phyloP scores from a whole-genome alignment of 2,113 vertebrate genomes.

The Tor tambroides region DNA sequence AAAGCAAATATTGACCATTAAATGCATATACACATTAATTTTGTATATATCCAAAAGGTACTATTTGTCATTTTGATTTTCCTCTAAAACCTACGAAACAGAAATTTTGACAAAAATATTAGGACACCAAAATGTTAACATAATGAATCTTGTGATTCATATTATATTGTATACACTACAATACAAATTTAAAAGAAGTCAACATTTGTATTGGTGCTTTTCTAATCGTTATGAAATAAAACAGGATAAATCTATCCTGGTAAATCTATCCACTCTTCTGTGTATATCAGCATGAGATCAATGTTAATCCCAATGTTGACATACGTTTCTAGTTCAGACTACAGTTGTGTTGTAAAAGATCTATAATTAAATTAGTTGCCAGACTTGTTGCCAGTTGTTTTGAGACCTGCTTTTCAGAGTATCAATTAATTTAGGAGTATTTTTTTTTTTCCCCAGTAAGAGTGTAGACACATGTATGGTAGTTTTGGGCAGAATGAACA shows the following conservation, averaged over 20 bases:
- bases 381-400: neutral
- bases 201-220: neutral
- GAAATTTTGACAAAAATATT: neutral
- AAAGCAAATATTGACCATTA: neutral
- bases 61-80: neutral
- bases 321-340: neutral
- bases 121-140: neutral
- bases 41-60: too few relatives aligned
- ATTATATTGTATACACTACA: too few relatives aligned
- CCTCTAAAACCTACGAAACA: neutral
- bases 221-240: too few relatives aligned
- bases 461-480: neutral
- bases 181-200: too few relatives aligned
- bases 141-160: too few relatives aligned
- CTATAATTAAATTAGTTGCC: neutral
- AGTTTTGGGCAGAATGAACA: neutral
- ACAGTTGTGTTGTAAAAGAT: neutral
- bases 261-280: neutral
- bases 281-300: conserved; percentile 1
- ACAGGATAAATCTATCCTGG: neutral
- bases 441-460: neutral
- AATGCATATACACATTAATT: neutral
- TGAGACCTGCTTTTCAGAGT: neutral
- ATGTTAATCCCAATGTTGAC: neutral
- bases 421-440: neutral